Evolutionary conservation across 2,797 vertebrate species (phyloP).

Genomic region (Monodelphis domestica): DNA sequence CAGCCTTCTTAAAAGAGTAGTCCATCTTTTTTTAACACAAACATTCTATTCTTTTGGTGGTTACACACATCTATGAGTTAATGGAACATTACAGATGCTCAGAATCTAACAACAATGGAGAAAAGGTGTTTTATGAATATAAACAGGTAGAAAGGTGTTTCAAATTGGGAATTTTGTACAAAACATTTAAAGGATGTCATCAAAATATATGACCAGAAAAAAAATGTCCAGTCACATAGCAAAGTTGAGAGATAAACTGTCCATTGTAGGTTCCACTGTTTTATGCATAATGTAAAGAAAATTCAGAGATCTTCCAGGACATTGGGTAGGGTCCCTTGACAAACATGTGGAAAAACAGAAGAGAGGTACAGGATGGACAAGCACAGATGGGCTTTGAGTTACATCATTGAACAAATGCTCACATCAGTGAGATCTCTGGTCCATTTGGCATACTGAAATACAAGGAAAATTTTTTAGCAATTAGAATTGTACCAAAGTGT

Average conservation of each 20-base stretch:
- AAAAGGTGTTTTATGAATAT: neutral
- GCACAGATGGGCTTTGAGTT: neutral
- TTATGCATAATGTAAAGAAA: neutral
- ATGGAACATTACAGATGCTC: neutral
- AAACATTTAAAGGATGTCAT: neutral
- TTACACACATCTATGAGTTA: neutral
- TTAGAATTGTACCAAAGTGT: neutral
- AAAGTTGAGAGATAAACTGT: neutral
- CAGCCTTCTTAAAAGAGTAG: neutral
- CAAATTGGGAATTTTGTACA: neutral
- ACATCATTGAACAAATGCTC: neutral
- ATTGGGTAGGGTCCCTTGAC: neutral
- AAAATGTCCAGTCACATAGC: neutral
- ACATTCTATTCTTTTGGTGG: neutral
- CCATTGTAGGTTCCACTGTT: neutral
- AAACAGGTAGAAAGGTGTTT: neutral
- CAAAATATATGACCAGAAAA: neutral
- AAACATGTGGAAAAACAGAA: neutral
- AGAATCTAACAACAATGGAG: neutral
- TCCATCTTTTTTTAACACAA: neutral
- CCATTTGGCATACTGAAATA: neutral
- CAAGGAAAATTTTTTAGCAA: neutral
- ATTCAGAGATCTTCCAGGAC: neutral
- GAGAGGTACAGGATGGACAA: neutral
- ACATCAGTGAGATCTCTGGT: neutral